These are phyloP conservation scores for Mastomys coucha DNA, from an alignment of 2,113 vertebrate genomes.

Conservation along the genomic window DNA sequence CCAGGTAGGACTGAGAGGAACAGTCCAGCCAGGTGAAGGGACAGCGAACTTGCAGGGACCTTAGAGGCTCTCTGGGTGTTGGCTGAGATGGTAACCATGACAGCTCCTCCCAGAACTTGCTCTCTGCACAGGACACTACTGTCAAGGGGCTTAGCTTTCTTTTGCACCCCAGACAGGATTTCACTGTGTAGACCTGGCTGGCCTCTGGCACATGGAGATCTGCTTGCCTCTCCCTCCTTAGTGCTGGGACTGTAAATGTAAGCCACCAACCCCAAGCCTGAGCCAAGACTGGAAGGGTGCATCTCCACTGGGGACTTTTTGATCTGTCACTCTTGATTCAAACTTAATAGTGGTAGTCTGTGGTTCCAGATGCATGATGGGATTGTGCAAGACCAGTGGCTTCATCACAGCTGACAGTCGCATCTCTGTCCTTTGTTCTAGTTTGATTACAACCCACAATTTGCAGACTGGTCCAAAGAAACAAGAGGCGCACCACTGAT, in stretches of 20 bases:
- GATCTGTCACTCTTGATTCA: not conserved
- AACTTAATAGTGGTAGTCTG: not conserved
- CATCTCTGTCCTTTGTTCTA: constrained; percentile 78
- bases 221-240: not conserved
- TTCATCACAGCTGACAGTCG: not conserved
- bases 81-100: not conserved
- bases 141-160: not conserved
- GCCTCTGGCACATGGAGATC: not conserved
- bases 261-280: not conserved
- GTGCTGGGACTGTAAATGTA: not conserved
- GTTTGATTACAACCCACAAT: constrained; percentile 92
- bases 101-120: not conserved
- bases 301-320: not conserved
- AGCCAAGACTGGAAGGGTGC: too few species aligned
- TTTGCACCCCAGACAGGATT: not conserved
- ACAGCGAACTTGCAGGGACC: not conserved
- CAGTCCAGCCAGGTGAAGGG: too few species aligned
- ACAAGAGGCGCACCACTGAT: constrained; percentile 91
- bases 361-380: not conserved
- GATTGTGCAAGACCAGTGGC: not conserved
- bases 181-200: not conserved
- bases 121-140: not conserved
- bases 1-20: rapidly evolving
- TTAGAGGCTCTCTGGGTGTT: too few species aligned
- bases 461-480: constrained; percentile 94